A percentile compares a stretch with the other conserved stretches of the same genome.
phyloP scores from a whole-genome alignment of 2,797 vertebrate species.

The Mus minutoides region DNA sequence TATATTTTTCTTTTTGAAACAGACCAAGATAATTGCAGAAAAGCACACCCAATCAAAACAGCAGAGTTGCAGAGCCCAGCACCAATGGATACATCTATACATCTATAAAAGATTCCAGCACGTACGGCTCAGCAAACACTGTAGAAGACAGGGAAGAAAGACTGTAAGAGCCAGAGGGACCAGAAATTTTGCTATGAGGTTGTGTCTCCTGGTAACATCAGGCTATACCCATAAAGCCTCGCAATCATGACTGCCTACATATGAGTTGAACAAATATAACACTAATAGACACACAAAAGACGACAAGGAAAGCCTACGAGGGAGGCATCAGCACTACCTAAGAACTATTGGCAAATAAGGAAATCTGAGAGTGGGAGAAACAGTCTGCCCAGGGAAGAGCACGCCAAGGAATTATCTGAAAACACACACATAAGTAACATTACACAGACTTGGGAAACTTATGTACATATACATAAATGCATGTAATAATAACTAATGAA shows the following conservation, averaged over 20 bases:
- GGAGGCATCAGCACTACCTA: neutral
- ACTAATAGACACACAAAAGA: neutral
- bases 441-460: neutral
- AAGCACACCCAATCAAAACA: neutral
- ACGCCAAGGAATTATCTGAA: neutral
- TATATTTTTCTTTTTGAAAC: neutral
- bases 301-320: neutral
- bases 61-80: neutral
- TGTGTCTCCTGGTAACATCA: neutral
- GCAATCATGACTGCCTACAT: neutral
- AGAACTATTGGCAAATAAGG: neutral
- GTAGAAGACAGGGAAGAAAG: neutral
- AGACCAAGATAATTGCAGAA: neutral
- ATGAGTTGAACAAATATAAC: neutral
- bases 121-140: neutral
- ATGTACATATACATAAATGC: neutral
- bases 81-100: neutral
- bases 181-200: neutral
- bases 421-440: neutral
- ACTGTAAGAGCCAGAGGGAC: neutral
- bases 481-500: neutral
- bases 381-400: neutral
- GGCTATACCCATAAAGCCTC: neutral
- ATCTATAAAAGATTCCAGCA: neutral
- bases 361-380: neutral